Conservation (phyloP, 2,888 invertebrate species). For the Diadegma fenestrale region DNA sequence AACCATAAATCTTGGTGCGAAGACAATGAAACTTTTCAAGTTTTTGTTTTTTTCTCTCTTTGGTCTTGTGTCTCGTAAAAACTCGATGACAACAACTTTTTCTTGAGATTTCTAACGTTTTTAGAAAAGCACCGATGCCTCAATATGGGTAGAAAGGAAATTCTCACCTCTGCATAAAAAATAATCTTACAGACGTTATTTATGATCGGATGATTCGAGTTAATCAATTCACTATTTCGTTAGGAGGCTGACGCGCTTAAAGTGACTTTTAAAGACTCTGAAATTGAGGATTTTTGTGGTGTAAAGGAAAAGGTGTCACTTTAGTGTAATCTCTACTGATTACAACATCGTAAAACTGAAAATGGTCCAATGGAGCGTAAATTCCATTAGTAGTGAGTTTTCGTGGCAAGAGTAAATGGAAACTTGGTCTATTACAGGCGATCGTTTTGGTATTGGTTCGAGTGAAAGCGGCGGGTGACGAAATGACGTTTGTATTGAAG, state of each 20-base stretch:
- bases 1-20: not conserved
- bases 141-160: slow-evolving; percentile 50
- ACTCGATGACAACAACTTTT: not conserved
- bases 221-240: slow-evolving; percentile 45
- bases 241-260: slow-evolving; percentile 1
- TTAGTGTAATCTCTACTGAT: slow-evolving; percentile 7
- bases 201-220: slow-evolving; percentile 21
- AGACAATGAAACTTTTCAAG: not conserved
- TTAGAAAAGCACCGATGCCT: not conserved
- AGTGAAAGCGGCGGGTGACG: not conserved
- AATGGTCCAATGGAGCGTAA: slow-evolving; percentile 2
- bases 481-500: not conserved
- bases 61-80: not conserved
- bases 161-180: slow-evolving; percentile 76
- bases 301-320: slow-evolving; percentile 2
- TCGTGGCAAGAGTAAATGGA: not conserved
- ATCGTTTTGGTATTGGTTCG: not conserved
- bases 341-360: slow-evolving; percentile 7
- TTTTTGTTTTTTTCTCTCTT: not conserved
- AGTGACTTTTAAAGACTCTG: slow-evolving; percentile 1
- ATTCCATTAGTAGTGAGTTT: slow-evolving; percentile 3
- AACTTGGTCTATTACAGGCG: not conserved
- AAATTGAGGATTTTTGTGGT: not conserved
- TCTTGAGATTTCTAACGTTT: not conserved
- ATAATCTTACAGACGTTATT: slow-evolving; percentile 49